phyloP scores from a whole-genome alignment of 1,140 invertebrate species.

The Paracyclopina nana region DNA sequence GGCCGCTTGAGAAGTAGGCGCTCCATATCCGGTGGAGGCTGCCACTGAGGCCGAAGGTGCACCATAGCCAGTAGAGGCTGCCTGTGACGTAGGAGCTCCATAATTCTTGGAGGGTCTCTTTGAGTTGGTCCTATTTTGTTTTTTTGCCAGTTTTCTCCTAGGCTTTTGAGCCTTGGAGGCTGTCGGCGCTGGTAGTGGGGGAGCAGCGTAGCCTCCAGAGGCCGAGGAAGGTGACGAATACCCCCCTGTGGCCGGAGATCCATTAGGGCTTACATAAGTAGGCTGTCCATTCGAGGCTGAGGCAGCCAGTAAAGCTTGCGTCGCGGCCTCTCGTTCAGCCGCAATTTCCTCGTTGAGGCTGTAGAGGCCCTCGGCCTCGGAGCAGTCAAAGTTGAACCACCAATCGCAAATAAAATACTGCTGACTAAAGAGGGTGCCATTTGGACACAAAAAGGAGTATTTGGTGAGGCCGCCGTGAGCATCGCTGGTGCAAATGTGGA shows the following conservation, averaged over 20 bases:
- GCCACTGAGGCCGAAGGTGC: background rate
- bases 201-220: background rate
- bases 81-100: slow-evolving; percentile 2
- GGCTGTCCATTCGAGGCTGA: background rate
- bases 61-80: background rate
- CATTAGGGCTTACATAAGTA: background rate
- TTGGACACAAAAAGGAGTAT: slow-evolving; percentile 34
- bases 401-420: slow-evolving; percentile 27
- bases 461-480: slow-evolving; percentile 28
- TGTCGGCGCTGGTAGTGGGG: background rate
- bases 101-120: background rate
- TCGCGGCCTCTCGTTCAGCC: slow-evolving; percentile 12
- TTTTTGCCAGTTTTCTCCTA: too few relatives aligned
- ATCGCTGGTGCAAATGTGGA: slow-evolving; percentile 16
- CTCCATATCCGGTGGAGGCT: background rate
- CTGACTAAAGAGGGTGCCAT: slow-evolving; percentile 28
- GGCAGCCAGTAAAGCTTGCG: background rate
- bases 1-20: background rate
- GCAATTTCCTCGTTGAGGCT: slow-evolving; percentile 26
- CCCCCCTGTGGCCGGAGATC: background rate
- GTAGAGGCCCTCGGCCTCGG: slow-evolving; percentile 26
- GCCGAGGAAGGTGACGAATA: background rate
- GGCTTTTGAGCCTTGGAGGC: background rate
- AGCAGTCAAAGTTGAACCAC: slow-evolving; percentile 26
- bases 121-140: too few relatives aligned